Evolutionary conservation across 2,797 vertebrate species (phyloP).

Genomic region (Sebastes kiyomatsui): DNA sequence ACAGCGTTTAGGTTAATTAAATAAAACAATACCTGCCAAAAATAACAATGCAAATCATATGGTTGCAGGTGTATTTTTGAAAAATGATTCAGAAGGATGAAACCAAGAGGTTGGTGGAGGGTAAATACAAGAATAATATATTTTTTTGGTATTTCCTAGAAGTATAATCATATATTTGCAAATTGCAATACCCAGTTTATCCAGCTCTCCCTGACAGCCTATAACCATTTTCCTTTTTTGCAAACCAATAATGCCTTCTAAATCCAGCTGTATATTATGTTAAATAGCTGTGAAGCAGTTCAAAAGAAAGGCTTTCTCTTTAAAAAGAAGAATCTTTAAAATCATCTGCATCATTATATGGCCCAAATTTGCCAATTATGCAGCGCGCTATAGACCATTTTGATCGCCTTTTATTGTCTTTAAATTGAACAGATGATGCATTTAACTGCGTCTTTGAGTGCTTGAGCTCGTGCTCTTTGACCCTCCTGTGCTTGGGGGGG

Average conservation of each 20-base stretch:
- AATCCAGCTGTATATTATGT: background rate
- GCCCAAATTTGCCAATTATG: constrained; percentile 33
- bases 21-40: background rate
- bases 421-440: constrained; percentile 74
- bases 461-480: constrained; percentile 77
- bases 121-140: background rate
- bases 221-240: background rate
- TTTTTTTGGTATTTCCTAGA: background rate
- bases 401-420: constrained; percentile 65
- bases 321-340: constrained; percentile 2
- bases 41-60: background rate
- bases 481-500: constrained; percentile 50
- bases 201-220: background rate
- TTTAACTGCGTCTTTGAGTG: constrained; percentile 72
- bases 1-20: constrained; percentile 15
- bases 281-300: background rate
- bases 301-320: background rate
- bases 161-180: background rate
- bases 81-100: background rate
- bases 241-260: background rate
- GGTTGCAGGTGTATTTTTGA: background rate
- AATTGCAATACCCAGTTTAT: background rate
- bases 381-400: constrained; percentile 18
- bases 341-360: constrained; percentile 16
- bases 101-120: background rate